Evolutionary conservation across 1,140 invertebrate genomes (phyloP), one percentile per base, ranked within the genome.

Genomic region (Nephila pilipes): DNA sequence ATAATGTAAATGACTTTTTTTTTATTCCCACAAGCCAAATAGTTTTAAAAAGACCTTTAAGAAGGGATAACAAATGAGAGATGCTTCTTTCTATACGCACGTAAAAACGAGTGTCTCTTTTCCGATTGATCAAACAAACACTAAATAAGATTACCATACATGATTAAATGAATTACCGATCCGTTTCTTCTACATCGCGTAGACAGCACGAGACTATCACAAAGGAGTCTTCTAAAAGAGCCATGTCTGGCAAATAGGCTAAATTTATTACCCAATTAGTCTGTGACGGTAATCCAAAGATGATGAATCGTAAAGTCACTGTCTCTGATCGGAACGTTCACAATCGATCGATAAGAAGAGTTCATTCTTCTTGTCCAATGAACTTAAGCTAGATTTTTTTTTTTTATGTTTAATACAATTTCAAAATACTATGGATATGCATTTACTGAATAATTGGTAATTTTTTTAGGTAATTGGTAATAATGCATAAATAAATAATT

Each of bases 231-330:
- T 14, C 18, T 75, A 75, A 75, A 75, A 75, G 69, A 75, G 69
- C 12, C 32, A 29, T 32, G 69, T 75, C 69, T 75, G 69, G 69
- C 69, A 32, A 75, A 75, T 36, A 32, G 32, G 69, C 29, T 75
- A 36, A 75, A 75, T 75, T 75, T 75, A 75, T 75, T 75, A 75
- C 69, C 69, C 69, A 75, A 75, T 75, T 75, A 75, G 29, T 75
- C 69, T 32, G 16, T 5, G 14, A 29, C 16, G 32, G 29, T 75
- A 32, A 75, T 75, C 69, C 32, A 36, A 32, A 36, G 69, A 75
- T 75, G 69, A 75, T 75, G 69, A 75, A 75, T 75, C 69, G 69
- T 36, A 36, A 75, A 75, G 69, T 32, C 63, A 12, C 6, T 65
- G 25, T 55, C 81, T 54, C 36, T 63, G 60, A 10, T n/a, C 22